phyloP scores from a whole-genome alignment of 2,113 vertebrate genomes.

The Aptenodytes forsteri region DNA sequence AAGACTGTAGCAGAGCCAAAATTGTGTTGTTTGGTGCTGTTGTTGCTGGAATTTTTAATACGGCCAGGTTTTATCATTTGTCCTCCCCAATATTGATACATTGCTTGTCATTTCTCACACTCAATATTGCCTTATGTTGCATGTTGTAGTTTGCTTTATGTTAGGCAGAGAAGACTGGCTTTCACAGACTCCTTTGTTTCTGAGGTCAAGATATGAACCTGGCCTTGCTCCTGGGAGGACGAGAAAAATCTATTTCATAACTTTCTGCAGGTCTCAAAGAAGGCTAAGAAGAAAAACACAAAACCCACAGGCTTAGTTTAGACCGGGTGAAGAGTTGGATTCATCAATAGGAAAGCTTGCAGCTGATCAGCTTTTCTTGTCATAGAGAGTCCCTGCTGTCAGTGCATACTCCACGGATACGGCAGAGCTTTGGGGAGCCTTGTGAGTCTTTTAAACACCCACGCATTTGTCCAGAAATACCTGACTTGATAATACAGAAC shows the following conservation, averaged over 20 bases:
- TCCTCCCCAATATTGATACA: background rate
- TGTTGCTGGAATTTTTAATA: conserved; percentile 39
- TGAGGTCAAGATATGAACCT: conserved; percentile 73
- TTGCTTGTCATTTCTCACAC: conserved; percentile 61
- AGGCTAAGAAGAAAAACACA: conserved; percentile 42
- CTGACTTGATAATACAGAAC: conserved; percentile 38
- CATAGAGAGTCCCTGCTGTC: conserved; percentile 44
- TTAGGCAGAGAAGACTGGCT: conserved; percentile 34
- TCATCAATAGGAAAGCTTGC: conserved; percentile 57
- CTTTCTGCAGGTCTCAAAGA: conserved; percentile 62
- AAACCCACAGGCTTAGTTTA: conserved; percentile 70
- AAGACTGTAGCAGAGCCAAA: background rate
- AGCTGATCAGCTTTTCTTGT: conserved; percentile 41
- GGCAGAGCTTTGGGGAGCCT: conserved; percentile 7
- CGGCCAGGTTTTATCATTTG: conserved; percentile 52
- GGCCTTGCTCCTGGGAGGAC: conserved; percentile 68
- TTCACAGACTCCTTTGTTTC: conserved; percentile 51
- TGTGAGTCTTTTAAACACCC: conserved; percentile 53
- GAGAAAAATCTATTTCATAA: conserved; percentile 82
- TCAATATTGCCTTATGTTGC: conserved; percentile 31
- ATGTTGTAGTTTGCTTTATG: conserved; percentile 30
- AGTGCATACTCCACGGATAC: background rate
- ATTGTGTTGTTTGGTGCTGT: background rate
- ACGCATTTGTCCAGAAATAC: conserved; percentile 26
- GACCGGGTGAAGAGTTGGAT: conserved; percentile 45